Percentiles rank a stretch among this genome's conserved stretches.
phyloP scores from a whole-genome alignment of 2,113 vertebrate genomes.

The Hippolais icterina region DNA sequence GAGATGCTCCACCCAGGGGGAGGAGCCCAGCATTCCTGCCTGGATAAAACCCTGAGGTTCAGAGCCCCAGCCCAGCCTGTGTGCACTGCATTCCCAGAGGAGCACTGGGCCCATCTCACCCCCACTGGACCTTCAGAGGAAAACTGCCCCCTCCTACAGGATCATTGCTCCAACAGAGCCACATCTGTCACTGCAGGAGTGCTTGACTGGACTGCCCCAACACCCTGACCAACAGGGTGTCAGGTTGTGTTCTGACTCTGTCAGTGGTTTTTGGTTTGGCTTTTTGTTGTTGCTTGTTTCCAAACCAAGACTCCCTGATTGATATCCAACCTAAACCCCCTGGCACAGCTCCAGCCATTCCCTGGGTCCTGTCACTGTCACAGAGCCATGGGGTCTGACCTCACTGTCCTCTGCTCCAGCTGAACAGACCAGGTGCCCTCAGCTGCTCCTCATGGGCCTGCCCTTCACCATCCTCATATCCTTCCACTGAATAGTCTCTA shows the following conservation, averaged over 20 bases:
- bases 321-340: rapidly evolving
- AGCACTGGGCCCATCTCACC: neutral
- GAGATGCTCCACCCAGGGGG: neutral
- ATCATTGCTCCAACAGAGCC: neutral
- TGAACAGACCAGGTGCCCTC: neutral
- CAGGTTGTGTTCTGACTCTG: neutral
- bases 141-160: neutral
- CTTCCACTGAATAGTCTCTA: neutral
- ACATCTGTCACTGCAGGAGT: neutral
- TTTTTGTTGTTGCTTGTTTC: neutral
- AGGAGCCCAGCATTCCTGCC: neutral
- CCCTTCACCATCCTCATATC: neutral
- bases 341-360: rapidly evolving
- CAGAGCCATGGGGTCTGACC: neutral
- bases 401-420: neutral
- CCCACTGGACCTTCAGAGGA: no score
- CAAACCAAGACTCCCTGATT: neutral
- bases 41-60: no score
- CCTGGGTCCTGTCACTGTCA: neutral
- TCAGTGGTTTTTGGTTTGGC: neutral
- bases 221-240: neutral
- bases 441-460: neutral
- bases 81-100: neutral
- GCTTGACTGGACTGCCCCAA: neutral
- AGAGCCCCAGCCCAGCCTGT: neutral